Base-by-base conservation (phyloP, 2,113 vertebrate species). In the Microtus pennsylvanicus region DNA sequence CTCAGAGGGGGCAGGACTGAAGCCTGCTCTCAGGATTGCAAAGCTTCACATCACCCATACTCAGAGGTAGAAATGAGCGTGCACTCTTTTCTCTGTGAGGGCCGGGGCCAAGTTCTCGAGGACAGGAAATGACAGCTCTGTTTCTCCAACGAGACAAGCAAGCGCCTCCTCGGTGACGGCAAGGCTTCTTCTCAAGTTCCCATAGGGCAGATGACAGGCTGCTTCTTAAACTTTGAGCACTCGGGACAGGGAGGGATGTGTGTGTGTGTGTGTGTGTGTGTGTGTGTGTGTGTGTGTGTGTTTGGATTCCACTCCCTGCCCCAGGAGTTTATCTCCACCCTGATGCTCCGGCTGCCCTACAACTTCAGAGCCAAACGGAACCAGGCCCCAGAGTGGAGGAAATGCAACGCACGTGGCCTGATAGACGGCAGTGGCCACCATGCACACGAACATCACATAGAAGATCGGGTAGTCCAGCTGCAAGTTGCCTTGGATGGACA, bases 391-490 rank as follows among this genome's bases (percentile, higher is more conserved):
- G 19, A 42, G 55, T 72, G 30, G 58, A 72, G 50, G 30, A n/a
- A 10, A 0, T 2, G 47, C 13, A 28, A 97, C 99, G 99, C 97
- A 99, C 99, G 98, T 98, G 67, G 99, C 99, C 89, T 99, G 99
- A 83, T 99, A 99, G 96, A 99, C 11, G 0, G 99, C 98, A 0
- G 99, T 99, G 3, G 99, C 99, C 92, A 99, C 97, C 99, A 99
- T 99, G 98, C 99, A 99, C 93, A 99, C 99, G 58, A 99, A 72
- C 99, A 99, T 99, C 97, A 99, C 99, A 9, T 99, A 99, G 98
- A 99, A 99, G 96, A 99, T 99, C 0, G 99, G 99, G 90, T 99
- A 99, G 96, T 98, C 94, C 0, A 99, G 98, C 97, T 99, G 99
- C 94, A 99, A 97, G 93, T 89, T 97, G 5, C 99, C 99, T 95